phyloP scores from a whole-genome alignment of 2,113 vertebrate species.

The Tragelaphus strepsiceros region DNA sequence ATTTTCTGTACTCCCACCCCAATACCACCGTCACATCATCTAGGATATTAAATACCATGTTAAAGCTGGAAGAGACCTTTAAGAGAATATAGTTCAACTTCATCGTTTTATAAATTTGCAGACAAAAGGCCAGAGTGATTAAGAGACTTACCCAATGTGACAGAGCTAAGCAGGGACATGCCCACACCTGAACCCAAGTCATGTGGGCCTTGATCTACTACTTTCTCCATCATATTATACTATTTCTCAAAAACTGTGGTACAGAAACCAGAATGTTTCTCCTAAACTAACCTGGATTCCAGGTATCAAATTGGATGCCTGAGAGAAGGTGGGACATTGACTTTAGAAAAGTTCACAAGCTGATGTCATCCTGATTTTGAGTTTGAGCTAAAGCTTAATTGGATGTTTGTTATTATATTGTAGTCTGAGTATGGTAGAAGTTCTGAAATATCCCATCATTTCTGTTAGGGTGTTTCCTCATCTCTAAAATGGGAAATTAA shows the following conservation, averaged over 20 bases:
- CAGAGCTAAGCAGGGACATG: neutral
- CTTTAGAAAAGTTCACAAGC: neutral
- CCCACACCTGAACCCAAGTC: neutral
- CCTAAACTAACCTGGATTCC: neutral
- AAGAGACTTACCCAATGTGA: neutral
- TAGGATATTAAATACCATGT: slow-evolving; percentile 51
- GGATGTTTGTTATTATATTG: neutral
- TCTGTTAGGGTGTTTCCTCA: neutral
- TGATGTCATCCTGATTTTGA: neutral
- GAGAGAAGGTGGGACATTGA: neutral
- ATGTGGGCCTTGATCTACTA: neutral
- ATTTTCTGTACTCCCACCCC: slow-evolving; percentile 25
- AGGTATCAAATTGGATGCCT: neutral
- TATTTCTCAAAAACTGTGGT: neutral
- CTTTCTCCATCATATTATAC: neutral
- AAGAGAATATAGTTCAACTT: neutral
- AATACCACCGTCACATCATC: slow-evolving; percentile 52
- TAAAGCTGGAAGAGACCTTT: slow-evolving; percentile 23
- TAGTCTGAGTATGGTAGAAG: neutral
- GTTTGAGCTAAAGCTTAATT: neutral
- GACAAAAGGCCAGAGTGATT: neutral
- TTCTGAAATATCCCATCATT: neutral
- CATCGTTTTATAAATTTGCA: neutral
- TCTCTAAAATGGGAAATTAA: neutral
- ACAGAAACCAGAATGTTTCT: neutral